Percentiles rank a stretch among this genome's conserved stretches.
Evolutionary conservation across 2,797 vertebrate genomes (phyloP).

Genomic region (Sphenodon punctatus): DNA sequence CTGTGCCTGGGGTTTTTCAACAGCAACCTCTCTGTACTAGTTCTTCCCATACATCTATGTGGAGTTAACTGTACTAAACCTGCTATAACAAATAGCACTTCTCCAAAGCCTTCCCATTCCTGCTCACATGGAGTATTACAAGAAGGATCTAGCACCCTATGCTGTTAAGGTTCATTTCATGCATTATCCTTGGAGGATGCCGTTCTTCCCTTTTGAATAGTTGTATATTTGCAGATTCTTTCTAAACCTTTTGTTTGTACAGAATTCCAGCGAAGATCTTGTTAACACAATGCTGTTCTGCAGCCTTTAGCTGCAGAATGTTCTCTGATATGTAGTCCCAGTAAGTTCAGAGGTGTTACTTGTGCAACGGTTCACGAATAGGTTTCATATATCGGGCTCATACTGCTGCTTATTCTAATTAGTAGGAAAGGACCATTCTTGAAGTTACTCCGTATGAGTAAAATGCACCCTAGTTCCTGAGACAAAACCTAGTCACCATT

Average conservation of each 20-base stretch:
- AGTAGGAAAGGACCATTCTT: neutral
- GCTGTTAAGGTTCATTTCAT: too few species aligned
- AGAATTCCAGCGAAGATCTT: too few species aligned
- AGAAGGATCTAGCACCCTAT: neutral
- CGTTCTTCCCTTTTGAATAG: too few species aligned
- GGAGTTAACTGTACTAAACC: too few species aligned
- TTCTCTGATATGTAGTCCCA: accelerated
- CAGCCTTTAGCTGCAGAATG: too few species aligned
- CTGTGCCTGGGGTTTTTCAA: neutral
- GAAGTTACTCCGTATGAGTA: neutral
- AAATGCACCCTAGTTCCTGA: too few species aligned
- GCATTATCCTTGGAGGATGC: too few species aligned
- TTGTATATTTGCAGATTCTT: too few species aligned
- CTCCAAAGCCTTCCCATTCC: neutral
- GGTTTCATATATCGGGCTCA: neutral
- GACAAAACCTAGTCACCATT: neutral
- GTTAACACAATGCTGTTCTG: too few species aligned
- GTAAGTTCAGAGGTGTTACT: accelerated
- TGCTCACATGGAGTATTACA: neutral
- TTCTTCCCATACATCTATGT: too few species aligned
- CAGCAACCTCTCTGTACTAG: neutral
- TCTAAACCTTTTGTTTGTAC: too few species aligned
- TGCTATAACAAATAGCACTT: neutral
- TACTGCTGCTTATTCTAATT: neutral
- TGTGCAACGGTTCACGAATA: neutral